Conservation (phyloP, 2,797 vertebrate species). For the Esox lucius region DNA sequence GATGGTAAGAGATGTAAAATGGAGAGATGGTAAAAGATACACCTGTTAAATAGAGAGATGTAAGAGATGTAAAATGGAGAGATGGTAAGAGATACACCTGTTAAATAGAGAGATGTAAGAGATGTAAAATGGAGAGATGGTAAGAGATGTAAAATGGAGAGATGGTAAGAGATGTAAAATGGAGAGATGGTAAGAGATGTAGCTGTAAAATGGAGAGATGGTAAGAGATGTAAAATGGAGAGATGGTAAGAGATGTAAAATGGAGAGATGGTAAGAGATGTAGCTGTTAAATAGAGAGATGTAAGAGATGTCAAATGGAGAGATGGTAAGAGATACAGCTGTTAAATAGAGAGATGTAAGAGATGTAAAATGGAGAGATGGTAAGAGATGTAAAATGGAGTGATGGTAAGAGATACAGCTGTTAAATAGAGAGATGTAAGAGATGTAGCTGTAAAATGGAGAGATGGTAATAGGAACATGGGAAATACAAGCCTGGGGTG, state of each 20-base stretch:
- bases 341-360: too few species aligned
- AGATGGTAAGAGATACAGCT: too few species aligned
- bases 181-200: background rate
- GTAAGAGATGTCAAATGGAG: background rate
- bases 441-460: slow-evolving; percentile 19
- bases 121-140: background rate
- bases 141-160: background rate
- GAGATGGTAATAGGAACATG: background rate
- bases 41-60: too few species aligned
- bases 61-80: background rate
- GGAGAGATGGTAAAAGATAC: background rate
- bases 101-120: background rate
- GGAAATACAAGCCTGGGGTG: too few species aligned
- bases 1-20: background rate
- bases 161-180: too few species aligned
- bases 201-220: too few species aligned
- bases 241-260: background rate
- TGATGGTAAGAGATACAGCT: too few species aligned
- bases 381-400: background rate
- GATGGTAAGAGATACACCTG: background rate
- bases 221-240: too few species aligned
- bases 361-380: background rate
- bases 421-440: background rate
- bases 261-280: background rate
- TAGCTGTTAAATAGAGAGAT: background rate